Evolutionary conservation across 2,888 invertebrate species (phyloP), one percentile per base, ranked within the genome.

Genomic region (Hartigia nigra): DNA sequence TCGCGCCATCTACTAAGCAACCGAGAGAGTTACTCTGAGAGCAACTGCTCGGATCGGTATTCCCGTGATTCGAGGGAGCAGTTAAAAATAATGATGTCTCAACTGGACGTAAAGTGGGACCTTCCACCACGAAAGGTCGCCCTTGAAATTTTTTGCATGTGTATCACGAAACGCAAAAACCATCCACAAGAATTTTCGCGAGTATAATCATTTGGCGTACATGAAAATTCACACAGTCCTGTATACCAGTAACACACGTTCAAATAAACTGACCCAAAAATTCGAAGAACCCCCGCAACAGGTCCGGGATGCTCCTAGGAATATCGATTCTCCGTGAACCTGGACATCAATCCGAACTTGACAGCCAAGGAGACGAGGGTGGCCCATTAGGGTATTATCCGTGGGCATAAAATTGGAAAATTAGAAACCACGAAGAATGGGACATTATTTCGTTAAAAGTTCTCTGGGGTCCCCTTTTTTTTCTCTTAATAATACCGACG

Each of bases 321-420:
- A 31, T 31, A 70, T 70, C 70, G 76, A 11, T 31, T 37, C 55
- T 31, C 34, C 69, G 12, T 69, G 69, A n/a, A 69, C 70, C 36
- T 77, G 31, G 11, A 55, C 75, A 81, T 81, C 55, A 55, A 23
- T 9, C 55, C 55, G 84, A 78, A 79, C 75, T 81, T 82, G 84
- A 86, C 86, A 84, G 82, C 82, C 12, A 12, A 79, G 78, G 80
- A 86, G 86, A 89, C 84, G 85, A 89, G 85, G 88, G 88, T 86
- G 82, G 81, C 83, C 84, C 82, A 87, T 87, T 85, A 87, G 84
- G 78, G 81, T 84, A 88, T 88, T 87, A 88, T 88, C 86, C 84
- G 82, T 81, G 80, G 55, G 81, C 83, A 78, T 81, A 77, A 86
- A 88, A 88, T 86, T 85, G 84, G 88, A 86, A 88, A 86, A 88